phyloP scores from a whole-genome alignment of 2,888 invertebrate species.

The Choreutis nemorana region DNA sequence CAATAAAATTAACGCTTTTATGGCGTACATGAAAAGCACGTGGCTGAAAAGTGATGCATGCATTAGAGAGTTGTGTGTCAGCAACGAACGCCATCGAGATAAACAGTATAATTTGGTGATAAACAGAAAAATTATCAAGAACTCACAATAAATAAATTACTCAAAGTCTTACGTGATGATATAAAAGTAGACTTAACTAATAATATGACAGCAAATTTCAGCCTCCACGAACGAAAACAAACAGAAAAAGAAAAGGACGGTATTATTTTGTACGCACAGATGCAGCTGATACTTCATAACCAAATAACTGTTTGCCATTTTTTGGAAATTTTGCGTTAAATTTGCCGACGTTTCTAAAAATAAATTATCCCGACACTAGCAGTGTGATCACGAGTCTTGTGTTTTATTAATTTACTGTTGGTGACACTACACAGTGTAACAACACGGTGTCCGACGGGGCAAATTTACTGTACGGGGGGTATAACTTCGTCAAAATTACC shows the following conservation, averaged over 20 bases:
- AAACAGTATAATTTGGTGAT: constrained; percentile 3
- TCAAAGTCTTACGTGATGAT: constrained; percentile 4
- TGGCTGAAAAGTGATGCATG: constrained; percentile 6
- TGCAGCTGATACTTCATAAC: too few relatives aligned
- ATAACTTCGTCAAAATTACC: too few relatives aligned
- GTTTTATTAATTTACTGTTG: constrained; percentile 3
- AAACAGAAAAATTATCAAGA: constrained; percentile 2
- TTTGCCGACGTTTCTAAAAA: too few relatives aligned
- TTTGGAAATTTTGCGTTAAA: too few relatives aligned
- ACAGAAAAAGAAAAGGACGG: too few relatives aligned
- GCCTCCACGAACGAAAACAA: constrained; percentile 1
- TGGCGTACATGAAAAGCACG: constrained; percentile 5
- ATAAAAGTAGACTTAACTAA: too few relatives aligned
- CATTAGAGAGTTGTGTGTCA: constrained; percentile 6
- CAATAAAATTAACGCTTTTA: constrained; percentile 5
- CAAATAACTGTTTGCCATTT: too few relatives aligned
- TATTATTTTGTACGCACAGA: too few relatives aligned
- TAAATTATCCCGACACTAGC: too few relatives aligned
- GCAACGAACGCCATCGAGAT: constrained; percentile 3
- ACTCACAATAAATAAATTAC: constrained; percentile 4
- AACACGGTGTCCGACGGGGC: too few relatives aligned
- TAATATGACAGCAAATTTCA: constrained; percentile 2
- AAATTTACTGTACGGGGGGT: too few relatives aligned
- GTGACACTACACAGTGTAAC: constrained; percentile 5
- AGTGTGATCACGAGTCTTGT: constrained; percentile 4